These are phyloP conservation scores for Alces alces DNA, from an alignment of 2,113 vertebrate genomes.

Conservation along the genomic window DNA sequence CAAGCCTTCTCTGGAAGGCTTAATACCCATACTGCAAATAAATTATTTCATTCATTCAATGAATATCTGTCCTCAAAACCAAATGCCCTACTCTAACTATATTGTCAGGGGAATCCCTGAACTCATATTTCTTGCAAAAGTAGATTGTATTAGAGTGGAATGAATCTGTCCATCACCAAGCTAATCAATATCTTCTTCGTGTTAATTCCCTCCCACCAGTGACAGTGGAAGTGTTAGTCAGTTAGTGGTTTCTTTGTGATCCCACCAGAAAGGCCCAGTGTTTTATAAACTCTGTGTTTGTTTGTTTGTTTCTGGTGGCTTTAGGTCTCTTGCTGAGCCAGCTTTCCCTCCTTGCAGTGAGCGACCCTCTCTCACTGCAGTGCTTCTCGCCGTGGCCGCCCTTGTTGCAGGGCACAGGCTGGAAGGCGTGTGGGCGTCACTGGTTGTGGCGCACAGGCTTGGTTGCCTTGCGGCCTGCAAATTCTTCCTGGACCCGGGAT, in stretches of 20 bases:
- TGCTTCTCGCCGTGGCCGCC: accelerated
- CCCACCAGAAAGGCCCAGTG: background rate
- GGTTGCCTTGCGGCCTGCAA: accelerated
- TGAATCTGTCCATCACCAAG: background rate
- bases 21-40: background rate
- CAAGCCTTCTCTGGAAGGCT: background rate
- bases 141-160: background rate
- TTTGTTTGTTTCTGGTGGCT: background rate
- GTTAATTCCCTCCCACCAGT: background rate
- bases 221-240: background rate
- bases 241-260: background rate
- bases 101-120: background rate
- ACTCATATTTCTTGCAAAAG: background rate
- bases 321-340: accelerated
- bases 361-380: background rate
- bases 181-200: background rate
- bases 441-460: background rate
- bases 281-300: background rate
- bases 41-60: background rate
- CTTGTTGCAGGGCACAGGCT: background rate
- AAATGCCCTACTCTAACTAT: background rate
- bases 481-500: background rate
- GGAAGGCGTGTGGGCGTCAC: too few species aligned
- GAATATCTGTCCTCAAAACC: background rate
- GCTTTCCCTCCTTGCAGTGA: accelerated